phyloP scores from a whole-genome alignment of 2,888 invertebrate species.

The Gisinianus flammeolus region DNA sequence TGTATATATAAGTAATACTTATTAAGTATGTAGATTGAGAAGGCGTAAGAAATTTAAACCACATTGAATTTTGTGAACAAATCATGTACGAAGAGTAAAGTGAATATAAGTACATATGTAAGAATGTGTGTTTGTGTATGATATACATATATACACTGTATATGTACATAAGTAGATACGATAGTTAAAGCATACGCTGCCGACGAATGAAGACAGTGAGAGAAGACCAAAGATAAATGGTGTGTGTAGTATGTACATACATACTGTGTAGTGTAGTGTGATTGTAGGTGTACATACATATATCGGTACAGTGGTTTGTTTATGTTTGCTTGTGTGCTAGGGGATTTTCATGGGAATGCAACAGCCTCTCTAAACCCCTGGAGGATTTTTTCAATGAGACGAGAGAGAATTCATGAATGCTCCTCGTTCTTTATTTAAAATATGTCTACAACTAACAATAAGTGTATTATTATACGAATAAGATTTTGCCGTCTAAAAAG shows the following conservation, averaged over 20 bases:
- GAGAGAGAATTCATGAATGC: not conserved
- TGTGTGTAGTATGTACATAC: not conserved
- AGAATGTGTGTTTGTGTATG: too few species aligned
- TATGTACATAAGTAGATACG: not conserved
- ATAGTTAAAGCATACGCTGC: not conserved
- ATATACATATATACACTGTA: too few species aligned
- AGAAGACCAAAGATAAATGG: not conserved
- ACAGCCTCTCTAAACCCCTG: constrained; percentile 23
- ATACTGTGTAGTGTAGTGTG: not conserved
- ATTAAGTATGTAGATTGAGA: too few species aligned
- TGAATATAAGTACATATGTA: too few species aligned
- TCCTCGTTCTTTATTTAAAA: not conserved
- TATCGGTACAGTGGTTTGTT: constrained; percentile 2
- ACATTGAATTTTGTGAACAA: too few species aligned
- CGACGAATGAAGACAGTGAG: not conserved
- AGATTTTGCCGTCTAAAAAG: not conserved
- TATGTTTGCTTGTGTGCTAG: constrained; percentile 12
- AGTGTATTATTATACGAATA: not conserved
- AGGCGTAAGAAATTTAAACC: too few species aligned
- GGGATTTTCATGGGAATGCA: constrained; percentile 26
- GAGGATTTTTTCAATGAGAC: constrained; percentile 38
- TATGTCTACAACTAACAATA: not conserved
- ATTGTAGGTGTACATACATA: not conserved
- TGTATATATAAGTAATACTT: too few species aligned
- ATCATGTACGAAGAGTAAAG: too few species aligned